These are phyloP conservation scores for Brachyistius frenatus DNA, from an alignment of 2,113 vertebrate species.

Conservation along the genomic window DNA sequence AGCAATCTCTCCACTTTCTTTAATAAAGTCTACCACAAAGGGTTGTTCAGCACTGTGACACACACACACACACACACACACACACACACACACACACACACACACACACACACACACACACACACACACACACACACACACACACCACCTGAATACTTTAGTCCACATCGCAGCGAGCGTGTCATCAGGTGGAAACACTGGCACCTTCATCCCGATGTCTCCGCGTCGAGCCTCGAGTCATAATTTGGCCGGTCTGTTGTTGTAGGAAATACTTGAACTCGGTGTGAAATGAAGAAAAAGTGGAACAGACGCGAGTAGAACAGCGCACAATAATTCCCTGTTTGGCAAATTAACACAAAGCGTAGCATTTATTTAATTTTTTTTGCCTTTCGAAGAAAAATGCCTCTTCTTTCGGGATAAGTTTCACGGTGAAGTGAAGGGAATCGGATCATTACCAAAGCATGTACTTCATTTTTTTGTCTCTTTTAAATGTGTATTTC, in stretches of 20 bases:
- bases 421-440: conserved; percentile 7
- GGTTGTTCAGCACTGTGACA: conserved; percentile 8
- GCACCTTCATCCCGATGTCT: conserved; percentile 1
- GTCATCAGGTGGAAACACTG: conserved; percentile 2
- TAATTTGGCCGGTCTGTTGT: conserved; percentile 36
- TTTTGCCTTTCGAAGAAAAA: not conserved
- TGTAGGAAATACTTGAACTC: conserved; percentile 17
- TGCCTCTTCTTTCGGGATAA: not conserved
- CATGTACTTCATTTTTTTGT: not conserved
- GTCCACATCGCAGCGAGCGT: not conserved
- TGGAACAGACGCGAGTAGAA: conserved; percentile 4
- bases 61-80: too few relatives aligned
- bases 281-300: conserved; percentile 5
- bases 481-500: too few relatives aligned
- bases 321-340: not conserved
- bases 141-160: not conserved
- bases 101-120: not conserved
- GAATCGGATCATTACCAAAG: not conserved
- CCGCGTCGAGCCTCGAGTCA: conserved; percentile 2
- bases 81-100: conserved; percentile 2
- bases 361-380: not conserved
- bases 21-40: conserved; percentile 8
- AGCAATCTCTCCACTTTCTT: conserved; percentile 11
- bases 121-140: not conserved
- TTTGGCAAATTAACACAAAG: too few relatives aligned